These are phyloP conservation scores for Tolmerus cingulatus DNA, from an alignment of 2,888 invertebrate genomes.

Conservation along the genomic window DNA sequence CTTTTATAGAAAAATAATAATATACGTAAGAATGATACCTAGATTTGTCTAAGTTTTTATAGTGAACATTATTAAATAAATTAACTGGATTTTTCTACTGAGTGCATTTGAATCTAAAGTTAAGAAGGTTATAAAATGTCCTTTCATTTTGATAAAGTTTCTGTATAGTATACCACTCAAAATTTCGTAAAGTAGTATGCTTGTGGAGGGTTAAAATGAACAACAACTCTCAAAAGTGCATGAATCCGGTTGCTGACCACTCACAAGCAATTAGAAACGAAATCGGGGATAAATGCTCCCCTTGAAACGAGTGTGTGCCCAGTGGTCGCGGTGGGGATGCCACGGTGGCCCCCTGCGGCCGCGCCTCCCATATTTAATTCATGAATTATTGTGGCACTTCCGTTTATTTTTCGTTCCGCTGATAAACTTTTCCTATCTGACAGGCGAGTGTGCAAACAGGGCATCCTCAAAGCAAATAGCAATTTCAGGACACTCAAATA, in stretches of 20 bases:
- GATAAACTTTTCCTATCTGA: slow-evolving; percentile 17
- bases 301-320: not conserved
- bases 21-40: too few species aligned
- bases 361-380: not conserved
- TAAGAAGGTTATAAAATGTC: too few species aligned
- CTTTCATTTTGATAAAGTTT: too few species aligned
- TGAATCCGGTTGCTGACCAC: not conserved
- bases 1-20: too few species aligned
- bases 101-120: too few species aligned
- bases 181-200: not conserved
- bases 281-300: not conserved
- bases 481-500: slow-evolving; percentile 39
- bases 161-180: not conserved
- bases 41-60: too few species aligned
- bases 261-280: not conserved
- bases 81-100: too few species aligned
- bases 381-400: slow-evolving; percentile 3
- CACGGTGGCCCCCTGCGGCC: not conserved
- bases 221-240: not conserved
- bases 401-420: not conserved
- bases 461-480: slow-evolving; percentile 39
- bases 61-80: too few species aligned
- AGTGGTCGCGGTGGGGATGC: not conserved
- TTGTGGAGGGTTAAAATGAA: not conserved
- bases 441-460: slow-evolving; percentile 14